Percentiles rank a stretch among this genome's conserved stretches.
phyloP scores from a whole-genome alignment of 35 echinoderm and acorn worm genomes.

The Nesometra sesokonis region DNA sequence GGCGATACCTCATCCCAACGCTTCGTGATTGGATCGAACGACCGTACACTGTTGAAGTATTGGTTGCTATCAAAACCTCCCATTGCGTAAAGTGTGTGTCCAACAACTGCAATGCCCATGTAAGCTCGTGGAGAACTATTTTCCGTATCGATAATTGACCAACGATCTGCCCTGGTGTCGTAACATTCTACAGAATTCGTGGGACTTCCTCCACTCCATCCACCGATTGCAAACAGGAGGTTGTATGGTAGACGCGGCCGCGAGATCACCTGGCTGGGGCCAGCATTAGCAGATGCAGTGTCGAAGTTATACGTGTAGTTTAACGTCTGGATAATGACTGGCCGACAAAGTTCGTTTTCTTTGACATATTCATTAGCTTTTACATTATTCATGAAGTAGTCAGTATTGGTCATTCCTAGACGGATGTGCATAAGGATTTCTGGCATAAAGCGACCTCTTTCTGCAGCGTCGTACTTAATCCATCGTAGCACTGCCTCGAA shows the following conservation, averaged over 20 bases:
- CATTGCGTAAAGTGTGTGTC: conserved; percentile 50
- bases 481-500: conserved; percentile 82
- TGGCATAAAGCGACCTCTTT: conserved; percentile 32
- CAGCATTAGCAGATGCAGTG: conserved; percentile 8
- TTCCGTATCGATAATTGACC: conserved; percentile 71
- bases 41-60: conserved; percentile 95
- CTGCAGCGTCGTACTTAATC: conserved; percentile 49
- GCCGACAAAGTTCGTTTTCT: conserved; percentile 53
- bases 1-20: conserved; percentile 77
- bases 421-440: conserved; percentile 63
- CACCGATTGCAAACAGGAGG: conserved; percentile 80
- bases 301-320: conserved; percentile 94
- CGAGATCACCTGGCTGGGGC: conserved; percentile 64
- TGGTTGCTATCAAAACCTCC: conserved; percentile 98
- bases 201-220: conserved; percentile 98
- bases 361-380: conserved; percentile 61
- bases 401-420: conserved; percentile 93
- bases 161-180: conserved; percentile 94
- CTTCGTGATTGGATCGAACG: conserved; percentile 73
- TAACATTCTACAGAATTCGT: conserved; percentile 90
- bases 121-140: conserved; percentile 84
- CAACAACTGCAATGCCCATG: conserved; percentile 84
- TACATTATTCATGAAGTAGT: conserved; percentile 98
- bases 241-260: conserved; percentile 72
- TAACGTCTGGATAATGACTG: conserved; percentile 69